Conservation (phyloP, 2,888 invertebrate genomes). For the Erebia aethiops region DNA sequence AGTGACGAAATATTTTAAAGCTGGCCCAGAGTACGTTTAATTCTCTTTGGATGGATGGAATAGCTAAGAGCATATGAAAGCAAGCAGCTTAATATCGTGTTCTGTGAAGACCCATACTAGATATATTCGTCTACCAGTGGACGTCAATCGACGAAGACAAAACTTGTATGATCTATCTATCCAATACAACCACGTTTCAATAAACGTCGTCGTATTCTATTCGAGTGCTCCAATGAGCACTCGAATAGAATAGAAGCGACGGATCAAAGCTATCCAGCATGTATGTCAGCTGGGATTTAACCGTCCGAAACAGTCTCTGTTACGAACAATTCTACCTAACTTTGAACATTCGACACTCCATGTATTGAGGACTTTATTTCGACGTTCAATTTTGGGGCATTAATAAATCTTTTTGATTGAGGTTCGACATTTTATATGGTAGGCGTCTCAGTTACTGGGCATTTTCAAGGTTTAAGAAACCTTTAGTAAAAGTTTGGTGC, state of each 20-base stretch:
- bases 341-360: not conserved
- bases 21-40: no score
- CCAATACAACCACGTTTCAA: not conserved
- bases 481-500: no score
- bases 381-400: conserved; percentile 2
- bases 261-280: not conserved
- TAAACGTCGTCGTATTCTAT: no score
- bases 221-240: no score
- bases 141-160: no score
- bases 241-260: not conserved
- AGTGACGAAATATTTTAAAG: no score
- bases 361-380: not conserved
- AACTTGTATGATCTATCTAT: no score
- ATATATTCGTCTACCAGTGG: no score
- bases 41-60: no score
- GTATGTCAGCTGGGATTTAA: not conserved
- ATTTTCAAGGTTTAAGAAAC: not conserved
- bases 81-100: no score
- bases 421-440: conserved; percentile 1
- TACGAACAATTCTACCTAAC: not conserved
- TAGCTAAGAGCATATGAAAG: no score
- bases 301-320: not conserved
- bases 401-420: conserved; percentile 11
- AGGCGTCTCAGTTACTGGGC: not conserved
- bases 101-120: no score